These are phyloP conservation scores for Orius laevigatus DNA, from an alignment of 1,140 invertebrate genomes.

Conservation along the genomic window DNA sequence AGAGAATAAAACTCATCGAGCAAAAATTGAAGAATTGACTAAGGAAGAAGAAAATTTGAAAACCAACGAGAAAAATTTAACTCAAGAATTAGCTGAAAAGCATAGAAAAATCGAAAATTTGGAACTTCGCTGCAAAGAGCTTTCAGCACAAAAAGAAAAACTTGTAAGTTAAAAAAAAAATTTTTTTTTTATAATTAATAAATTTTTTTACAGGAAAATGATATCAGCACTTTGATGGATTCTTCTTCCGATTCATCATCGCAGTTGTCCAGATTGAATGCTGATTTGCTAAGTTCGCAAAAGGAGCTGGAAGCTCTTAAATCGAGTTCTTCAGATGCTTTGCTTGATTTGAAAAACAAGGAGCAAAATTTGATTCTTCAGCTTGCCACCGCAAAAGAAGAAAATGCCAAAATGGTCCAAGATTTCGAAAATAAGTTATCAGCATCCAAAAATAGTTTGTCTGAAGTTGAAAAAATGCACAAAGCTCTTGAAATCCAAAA, in stretches of 20 bases:
- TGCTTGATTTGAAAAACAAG: constrained; percentile 29
- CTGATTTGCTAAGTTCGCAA: constrained; percentile 31
- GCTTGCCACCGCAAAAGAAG: constrained; percentile 19
- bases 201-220: constrained; percentile 25
- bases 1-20: constrained; percentile 24
- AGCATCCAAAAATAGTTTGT: no score
- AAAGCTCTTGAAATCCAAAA: neutral
- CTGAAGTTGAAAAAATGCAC: constrained; percentile 12
- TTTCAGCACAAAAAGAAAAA: constrained; percentile 20
- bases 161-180: constrained; percentile 24
- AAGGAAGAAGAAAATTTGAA: constrained; percentile 25
- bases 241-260: constrained; percentile 29
- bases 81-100: constrained; percentile 8
- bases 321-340: constrained; percentile 30
- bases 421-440: constrained; percentile 28
- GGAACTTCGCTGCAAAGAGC: constrained; percentile 23
- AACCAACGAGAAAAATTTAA: constrained; percentile 20
- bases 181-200: neutral
- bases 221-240: constrained; percentile 27
- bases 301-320: constrained; percentile 28
- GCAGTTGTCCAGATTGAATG: constrained; percentile 32
- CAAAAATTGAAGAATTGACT: constrained; percentile 24
- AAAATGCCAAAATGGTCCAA: constrained; percentile 26
- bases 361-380: constrained; percentile 25
- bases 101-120: constrained; percentile 3